phyloP scores from a whole-genome alignment of 2,888 invertebrate species.

The Acrobasis suavella region DNA sequence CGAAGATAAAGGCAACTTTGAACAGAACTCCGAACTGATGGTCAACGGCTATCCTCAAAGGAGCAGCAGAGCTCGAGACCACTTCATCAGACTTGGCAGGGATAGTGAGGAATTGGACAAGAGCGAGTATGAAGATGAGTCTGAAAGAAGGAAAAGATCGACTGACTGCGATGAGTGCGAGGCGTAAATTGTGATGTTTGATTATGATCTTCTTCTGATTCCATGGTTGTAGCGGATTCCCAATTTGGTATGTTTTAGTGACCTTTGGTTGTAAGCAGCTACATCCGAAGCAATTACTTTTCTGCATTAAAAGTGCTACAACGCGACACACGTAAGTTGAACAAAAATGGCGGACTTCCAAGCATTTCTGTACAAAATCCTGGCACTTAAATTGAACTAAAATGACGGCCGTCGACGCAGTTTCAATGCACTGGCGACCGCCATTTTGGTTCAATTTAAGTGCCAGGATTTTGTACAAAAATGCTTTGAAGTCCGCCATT shows the following conservation, averaged over 20 bases:
- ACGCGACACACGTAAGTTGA: too few relatives aligned
- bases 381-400: too few relatives aligned
- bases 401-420: too few relatives aligned
- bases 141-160: constrained; percentile 64
- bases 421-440: too few relatives aligned
- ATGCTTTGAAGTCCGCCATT: too few relatives aligned
- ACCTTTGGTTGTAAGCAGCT: neutral
- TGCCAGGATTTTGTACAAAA: too few relatives aligned
- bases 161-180: constrained; percentile 63
- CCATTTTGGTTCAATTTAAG: too few relatives aligned
- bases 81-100: constrained; percentile 71
- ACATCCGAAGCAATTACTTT: too few relatives aligned
- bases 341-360: too few relatives aligned
- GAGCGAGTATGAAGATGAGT: constrained; percentile 50
- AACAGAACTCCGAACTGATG: constrained; percentile 52
- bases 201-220: constrained; percentile 1
- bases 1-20: constrained; percentile 52
- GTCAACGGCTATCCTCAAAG: constrained; percentile 63
- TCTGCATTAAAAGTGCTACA: too few relatives aligned
- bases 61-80: constrained; percentile 68
- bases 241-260: neutral
- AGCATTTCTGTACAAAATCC: too few relatives aligned
- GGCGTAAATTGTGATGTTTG: constrained; percentile 50
- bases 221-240: neutral
- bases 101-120: constrained; percentile 67